Evolutionary conservation across 2,888 invertebrate genomes (phyloP).

Genomic region (Cordilura impudica): DNA sequence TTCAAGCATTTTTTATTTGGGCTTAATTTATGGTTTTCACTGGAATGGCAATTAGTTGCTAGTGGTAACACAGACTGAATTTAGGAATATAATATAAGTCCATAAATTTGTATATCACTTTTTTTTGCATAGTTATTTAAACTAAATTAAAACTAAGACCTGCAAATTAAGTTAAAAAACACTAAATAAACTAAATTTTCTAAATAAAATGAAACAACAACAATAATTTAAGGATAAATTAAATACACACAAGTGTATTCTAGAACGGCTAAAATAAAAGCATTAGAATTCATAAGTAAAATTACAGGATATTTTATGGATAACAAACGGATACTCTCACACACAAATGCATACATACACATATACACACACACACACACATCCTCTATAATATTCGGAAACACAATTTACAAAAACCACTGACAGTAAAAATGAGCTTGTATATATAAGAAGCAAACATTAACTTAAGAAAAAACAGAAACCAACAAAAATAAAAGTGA

Average conservation of each 20-base stretch:
- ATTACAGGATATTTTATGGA: slow-evolving; percentile 53
- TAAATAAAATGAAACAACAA: slow-evolving; percentile 1
- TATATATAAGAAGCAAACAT: not conserved
- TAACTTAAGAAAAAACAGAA: not conserved
- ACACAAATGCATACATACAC: not conserved
- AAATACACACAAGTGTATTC: slow-evolving; percentile 10
- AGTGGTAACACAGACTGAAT: too few relatives aligned
- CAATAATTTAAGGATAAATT: not conserved
- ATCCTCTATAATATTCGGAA: too few relatives aligned
- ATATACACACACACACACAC: not conserved
- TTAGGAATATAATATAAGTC: too few relatives aligned
- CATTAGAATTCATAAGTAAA: slow-evolving; percentile 25
- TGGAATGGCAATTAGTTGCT: too few relatives aligned
- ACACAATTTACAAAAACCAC: slow-evolving; percentile 23
- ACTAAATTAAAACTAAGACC: not conserved
- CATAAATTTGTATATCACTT: too few relatives aligned
- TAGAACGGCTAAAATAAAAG: not conserved
- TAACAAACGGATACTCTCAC: slow-evolving; percentile 40
- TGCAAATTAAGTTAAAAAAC: slow-evolving; percentile 16
- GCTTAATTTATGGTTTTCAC: too few relatives aligned
- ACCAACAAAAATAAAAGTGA: not conserved
- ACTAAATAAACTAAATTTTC: slow-evolving; percentile 12
- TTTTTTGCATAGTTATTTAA: slow-evolving; percentile 6
- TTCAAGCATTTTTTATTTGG: too few relatives aligned
- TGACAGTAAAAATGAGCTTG: not conserved